Base-by-base conservation (phyloP, 2,888 invertebrate species). In the Hirtodrosophila duncani region DNA sequence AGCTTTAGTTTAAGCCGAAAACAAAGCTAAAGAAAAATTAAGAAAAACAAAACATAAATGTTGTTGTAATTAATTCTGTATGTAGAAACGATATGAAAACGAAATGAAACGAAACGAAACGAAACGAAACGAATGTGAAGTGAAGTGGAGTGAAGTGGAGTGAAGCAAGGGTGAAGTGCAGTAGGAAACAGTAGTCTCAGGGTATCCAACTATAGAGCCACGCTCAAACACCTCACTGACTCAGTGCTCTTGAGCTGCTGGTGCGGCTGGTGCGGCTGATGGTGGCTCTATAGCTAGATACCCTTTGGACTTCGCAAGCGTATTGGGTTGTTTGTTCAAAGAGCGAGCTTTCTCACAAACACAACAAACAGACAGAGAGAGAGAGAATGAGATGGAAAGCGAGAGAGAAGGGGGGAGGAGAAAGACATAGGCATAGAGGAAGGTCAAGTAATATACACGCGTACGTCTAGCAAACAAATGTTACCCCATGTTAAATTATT, bases 51-150 rank as follows among this genome's bases (percentile, higher is more conserved):
- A 31, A 38, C 14, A 37, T 33, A 37, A 24, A 51, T 71, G 81
- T 71, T 67, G 75, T 68, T 81, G 81, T 72, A 82, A 77, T 82
- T 82, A 71, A 71, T 75, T 82, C 80, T 53, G 56, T 51, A 82
- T 53, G 56, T 51, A 63, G 71, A 52, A 38, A 31, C 7, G n/a
- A 37, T 7, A 26, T 34, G 13, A 31, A 20, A 14, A 24, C 9
- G 9, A 29, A 17, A 34, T 13, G 18, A 6, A 23, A 13, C 8
- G 36, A 13, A n/a, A 29, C 9, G 14, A 23, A 21, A 16, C n/a
- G 13, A 23, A 23, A 34, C 24, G 45, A 50, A 48, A 31, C 23
- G 48, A 38, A 46, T 30, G 36, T 31, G 21, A 62, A 58, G 37
- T 56, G 41, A 24, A 24, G 33, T 39, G 31, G 24, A 53, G 43